Conservation (phyloP, 2,888 invertebrate species). For the Steinernema scapterisci region DNA sequence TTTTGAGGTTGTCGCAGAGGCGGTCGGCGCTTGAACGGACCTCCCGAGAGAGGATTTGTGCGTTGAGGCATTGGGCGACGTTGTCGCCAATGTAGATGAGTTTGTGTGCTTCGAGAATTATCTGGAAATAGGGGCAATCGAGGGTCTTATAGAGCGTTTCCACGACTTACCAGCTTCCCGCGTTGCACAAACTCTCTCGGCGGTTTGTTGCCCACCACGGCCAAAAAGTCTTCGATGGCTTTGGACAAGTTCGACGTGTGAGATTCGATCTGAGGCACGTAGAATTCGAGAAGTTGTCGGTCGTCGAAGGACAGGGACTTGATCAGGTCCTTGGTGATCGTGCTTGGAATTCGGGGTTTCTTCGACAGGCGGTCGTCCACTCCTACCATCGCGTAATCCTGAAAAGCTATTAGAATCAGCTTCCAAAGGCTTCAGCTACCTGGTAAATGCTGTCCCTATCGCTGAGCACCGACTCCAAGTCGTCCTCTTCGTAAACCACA, state of each 20-base stretch:
- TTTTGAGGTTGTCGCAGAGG: slow-evolving; percentile 80
- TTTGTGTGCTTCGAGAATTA: slow-evolving; percentile 31
- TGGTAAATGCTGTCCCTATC: slow-evolving; percentile 52
- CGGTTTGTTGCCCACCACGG: slow-evolving; percentile 84
- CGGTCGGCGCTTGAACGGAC: slow-evolving; percentile 45
- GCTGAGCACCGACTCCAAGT: slow-evolving; percentile 51
- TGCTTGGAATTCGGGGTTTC: slow-evolving; percentile 16
- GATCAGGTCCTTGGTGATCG: slow-evolving; percentile 25
- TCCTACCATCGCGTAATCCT: slow-evolving; percentile 36
- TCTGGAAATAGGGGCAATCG: not conserved
- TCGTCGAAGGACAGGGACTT: slow-evolving; percentile 45
- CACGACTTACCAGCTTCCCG: slow-evolving; percentile 84
- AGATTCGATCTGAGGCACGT: slow-evolving; percentile 83
- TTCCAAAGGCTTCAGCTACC: slow-evolving; percentile 43
- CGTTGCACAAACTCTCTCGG: slow-evolving; percentile 89
- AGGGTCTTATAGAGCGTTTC: not conserved
- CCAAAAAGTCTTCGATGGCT: slow-evolving; percentile 88
- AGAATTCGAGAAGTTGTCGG: slow-evolving; percentile 79
- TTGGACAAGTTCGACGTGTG: slow-evolving; percentile 84
- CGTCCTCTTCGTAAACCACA: slow-evolving; percentile 57
- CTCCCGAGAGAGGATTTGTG: slow-evolving; percentile 34
- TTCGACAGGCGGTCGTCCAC: not conserved
- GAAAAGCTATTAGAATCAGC: slow-evolving; percentile 17
- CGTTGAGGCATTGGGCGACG: slow-evolving; percentile 74
- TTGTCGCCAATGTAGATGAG: slow-evolving; percentile 78